A percentile compares a stretch with the other conserved stretches of the same genome.
phyloP scores from a whole-genome alignment of 2,888 invertebrate species.

The Cabera pusaria region DNA sequence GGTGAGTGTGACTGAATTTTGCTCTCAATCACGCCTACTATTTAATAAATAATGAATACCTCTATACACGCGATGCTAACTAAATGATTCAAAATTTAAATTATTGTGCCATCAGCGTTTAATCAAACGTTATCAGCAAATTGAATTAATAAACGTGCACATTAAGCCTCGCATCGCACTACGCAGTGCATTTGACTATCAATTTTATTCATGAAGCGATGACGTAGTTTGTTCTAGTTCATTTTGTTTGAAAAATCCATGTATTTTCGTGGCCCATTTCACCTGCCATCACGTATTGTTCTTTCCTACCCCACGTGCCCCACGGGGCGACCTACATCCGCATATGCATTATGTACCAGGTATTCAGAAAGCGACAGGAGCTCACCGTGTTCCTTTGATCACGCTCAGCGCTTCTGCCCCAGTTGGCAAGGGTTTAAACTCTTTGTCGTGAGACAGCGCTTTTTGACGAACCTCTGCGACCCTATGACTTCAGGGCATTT shows the following conservation, averaged over 20 bases:
- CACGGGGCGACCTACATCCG: slow-evolving; percentile 47
- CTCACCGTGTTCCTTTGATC: slow-evolving; percentile 56
- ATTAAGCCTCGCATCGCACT: no score
- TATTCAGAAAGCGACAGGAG: slow-evolving; percentile 55
- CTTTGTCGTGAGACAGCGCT: slow-evolving; percentile 42
- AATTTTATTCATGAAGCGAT: no score
- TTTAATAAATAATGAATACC: no score
- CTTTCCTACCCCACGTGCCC: slow-evolving; percentile 22
- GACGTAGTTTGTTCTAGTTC: no score
- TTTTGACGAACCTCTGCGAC: slow-evolving; percentile 29
- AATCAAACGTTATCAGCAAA: no score
- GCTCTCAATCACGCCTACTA: no score
- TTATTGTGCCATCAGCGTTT: no score
- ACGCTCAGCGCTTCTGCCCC: slow-evolving; percentile 51
- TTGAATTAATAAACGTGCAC: no score
- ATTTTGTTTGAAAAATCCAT: neutral
- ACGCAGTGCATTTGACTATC: no score
- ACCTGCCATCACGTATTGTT: slow-evolving; percentile 25
- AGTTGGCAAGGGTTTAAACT: slow-evolving; percentile 56
- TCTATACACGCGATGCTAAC: no score
- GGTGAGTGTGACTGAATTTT: no score
- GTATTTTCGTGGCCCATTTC: slow-evolving; percentile 14
- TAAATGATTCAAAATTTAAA: no score
- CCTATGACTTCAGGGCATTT: slow-evolving; percentile 11
- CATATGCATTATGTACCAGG: slow-evolving; percentile 45